These are phyloP conservation scores for Hypocryptadius cinnamomeus DNA, from an alignment of 2,113 vertebrate species.

Conservation along the genomic window DNA sequence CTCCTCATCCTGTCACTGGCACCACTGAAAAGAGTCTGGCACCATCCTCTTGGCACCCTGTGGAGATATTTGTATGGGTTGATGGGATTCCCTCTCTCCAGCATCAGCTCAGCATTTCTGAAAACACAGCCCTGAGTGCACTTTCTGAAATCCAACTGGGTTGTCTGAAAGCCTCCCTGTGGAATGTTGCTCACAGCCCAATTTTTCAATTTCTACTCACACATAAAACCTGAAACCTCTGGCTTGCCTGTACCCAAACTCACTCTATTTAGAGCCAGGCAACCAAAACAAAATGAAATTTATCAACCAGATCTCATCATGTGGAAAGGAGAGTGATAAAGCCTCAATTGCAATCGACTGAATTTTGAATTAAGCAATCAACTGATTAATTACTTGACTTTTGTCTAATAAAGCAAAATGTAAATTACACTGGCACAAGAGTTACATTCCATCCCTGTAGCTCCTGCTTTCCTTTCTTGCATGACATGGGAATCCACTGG, in stretches of 20 bases:
- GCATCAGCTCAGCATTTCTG: not conserved
- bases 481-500: not conserved
- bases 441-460: not conserved
- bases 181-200: not conserved
- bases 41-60: not conserved
- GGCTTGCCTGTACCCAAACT: not conserved
- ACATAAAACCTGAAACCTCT: not conserved
- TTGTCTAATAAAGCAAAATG: conserved; percentile 56
- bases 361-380: conserved; percentile 42
- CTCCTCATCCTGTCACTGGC: not conserved
- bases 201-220: not conserved
- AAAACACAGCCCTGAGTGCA: not conserved
- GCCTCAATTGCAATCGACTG: not conserved
- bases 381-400: conserved; percentile 60
- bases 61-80: not conserved
- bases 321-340: conserved; percentile 33
- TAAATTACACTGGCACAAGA: not conserved
- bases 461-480: not conserved
- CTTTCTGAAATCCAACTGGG: not conserved
- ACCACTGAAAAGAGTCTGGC: not conserved
- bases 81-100: not conserved
- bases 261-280: not conserved
- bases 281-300: not conserved
- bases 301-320: conserved; percentile 8
- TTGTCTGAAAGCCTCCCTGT: not conserved